Conservation (phyloP, 2,113 vertebrate genomes). For the Geococcyx californianus region DNA sequence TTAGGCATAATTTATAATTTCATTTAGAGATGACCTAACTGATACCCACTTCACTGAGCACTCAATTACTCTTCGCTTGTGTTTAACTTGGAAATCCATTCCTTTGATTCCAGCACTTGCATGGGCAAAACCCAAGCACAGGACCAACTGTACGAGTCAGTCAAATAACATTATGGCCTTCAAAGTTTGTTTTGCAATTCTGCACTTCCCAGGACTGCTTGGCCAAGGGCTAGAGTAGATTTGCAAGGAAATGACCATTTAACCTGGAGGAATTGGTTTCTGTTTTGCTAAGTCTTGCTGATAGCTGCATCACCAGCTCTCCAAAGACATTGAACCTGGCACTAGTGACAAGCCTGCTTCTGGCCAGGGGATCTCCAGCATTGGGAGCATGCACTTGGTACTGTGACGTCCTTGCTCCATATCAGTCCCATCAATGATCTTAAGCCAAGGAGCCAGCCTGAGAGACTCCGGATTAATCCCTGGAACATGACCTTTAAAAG, state of each 20-base stretch:
- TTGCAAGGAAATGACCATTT: not conserved
- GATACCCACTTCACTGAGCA: not conserved
- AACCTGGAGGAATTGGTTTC: not conserved
- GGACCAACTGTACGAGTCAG: not conserved
- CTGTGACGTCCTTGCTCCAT: rapidly evolving
- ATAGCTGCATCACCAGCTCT: not conserved
- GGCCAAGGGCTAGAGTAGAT: not conserved
- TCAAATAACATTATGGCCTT: not conserved
- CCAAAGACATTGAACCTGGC: rapidly evolving
- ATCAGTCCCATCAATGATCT: rapidly evolving
- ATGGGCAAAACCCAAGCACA: not conserved
- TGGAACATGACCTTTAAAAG: constrained; percentile 39
- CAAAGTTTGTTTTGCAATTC: not conserved
- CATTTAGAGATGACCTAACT: not conserved
- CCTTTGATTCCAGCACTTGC: not conserved
- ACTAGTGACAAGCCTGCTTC: not conserved
- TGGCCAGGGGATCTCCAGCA: not conserved
- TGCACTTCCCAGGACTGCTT: not conserved
- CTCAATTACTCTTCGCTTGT: not conserved
- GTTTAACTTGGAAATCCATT: not conserved
- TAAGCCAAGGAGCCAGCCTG: not conserved
- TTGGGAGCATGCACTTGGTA: not conserved
- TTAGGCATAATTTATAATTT: not conserved
- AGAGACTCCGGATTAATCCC: not conserved
- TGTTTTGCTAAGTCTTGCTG: not conserved